phyloP scores from a whole-genome alignment of 2,797 vertebrate genomes.

The Chaetophractus vellerosus region DNA sequence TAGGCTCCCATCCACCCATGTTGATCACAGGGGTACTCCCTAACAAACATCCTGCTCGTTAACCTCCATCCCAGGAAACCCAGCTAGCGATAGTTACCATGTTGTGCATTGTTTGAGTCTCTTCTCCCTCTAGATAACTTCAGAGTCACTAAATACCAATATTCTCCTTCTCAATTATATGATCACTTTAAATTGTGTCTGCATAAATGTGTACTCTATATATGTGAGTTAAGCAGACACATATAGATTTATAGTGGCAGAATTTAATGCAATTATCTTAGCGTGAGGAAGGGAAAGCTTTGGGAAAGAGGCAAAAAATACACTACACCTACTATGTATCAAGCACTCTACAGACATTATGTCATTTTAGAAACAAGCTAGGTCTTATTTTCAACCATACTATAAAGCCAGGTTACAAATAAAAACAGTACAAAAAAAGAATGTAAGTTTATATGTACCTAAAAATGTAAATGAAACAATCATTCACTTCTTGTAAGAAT shows the following conservation, averaged over 20 bases:
- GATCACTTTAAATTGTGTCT: neutral
- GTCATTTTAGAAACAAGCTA: neutral
- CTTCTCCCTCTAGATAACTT: constrained; percentile 19
- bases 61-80: neutral
- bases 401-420: neutral
- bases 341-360: neutral
- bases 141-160: neutral
- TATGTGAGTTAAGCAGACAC: constrained; percentile 4
- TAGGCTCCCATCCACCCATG: neutral
- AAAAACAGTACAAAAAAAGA: neutral
- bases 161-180: constrained; percentile 11
- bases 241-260: neutral
- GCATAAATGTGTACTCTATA: constrained; percentile 8
- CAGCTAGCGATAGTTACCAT: neutral
- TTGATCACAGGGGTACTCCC: neutral
- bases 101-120: neutral
- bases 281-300: neutral
- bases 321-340: neutral
- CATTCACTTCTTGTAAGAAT: neutral
- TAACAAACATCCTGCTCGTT: neutral
- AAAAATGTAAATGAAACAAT: neutral
- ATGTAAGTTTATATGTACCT: neutral
- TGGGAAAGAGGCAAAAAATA: neutral
- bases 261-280: constrained; percentile 64
- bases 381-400: neutral